These are phyloP conservation scores for Lontra canadensis DNA, from an alignment of 2,113 vertebrate species.

Conservation along the genomic window DNA sequence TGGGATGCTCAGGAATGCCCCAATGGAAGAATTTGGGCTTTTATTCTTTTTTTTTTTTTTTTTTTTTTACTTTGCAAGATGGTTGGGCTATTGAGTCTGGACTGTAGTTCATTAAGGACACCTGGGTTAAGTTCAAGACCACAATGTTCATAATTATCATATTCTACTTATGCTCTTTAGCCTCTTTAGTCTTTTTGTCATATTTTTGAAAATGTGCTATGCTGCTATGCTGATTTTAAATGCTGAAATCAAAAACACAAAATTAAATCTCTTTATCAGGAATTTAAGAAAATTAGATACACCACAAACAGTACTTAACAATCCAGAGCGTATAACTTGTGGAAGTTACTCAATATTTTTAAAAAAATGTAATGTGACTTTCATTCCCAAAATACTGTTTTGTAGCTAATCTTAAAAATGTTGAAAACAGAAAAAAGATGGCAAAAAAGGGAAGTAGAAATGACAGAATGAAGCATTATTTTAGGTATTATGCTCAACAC, in stretches of 20 bases:
- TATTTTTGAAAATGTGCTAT: background rate
- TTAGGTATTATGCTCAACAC: background rate
- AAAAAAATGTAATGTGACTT: slow-evolving; percentile 38
- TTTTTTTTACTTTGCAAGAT: background rate
- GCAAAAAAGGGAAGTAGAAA: background rate
- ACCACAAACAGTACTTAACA: background rate
- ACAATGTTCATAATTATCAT: background rate
- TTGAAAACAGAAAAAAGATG: background rate
- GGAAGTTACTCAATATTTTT: background rate
- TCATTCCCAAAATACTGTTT: background rate
- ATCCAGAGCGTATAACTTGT: background rate
- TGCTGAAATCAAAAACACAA: slow-evolving; percentile 63
- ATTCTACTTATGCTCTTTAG: background rate
- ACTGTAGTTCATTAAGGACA: background rate
- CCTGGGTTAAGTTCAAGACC: background rate
- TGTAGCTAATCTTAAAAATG: background rate
- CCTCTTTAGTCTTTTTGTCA: background rate
- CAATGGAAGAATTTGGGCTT: too few species aligned
- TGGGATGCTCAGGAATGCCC: background rate
- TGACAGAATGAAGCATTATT: background rate
- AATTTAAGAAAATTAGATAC: slow-evolving; percentile 32
- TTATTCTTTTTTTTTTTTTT: background rate
- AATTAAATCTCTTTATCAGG: slow-evolving; percentile 1
- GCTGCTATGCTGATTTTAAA: slow-evolving; percentile 31
- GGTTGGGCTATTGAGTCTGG: background rate